These are phyloP conservation scores for Ganaspis sp. DNA, from an alignment of 1,140 invertebrate species.

Conservation along the genomic window DNA sequence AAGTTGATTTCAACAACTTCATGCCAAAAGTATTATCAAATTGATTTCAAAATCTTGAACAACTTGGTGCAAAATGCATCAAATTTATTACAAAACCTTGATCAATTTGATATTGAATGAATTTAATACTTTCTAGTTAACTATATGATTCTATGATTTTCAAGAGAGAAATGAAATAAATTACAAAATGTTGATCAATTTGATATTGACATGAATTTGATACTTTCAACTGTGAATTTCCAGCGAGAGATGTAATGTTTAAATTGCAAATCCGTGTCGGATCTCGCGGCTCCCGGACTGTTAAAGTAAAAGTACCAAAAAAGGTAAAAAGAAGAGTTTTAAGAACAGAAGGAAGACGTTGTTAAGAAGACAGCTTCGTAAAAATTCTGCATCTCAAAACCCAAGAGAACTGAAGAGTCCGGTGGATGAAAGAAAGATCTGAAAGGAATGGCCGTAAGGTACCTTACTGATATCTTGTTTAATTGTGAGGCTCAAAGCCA, in stretches of 20 bases:
- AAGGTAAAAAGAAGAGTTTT: slow-evolving; percentile 32
- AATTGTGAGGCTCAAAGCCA: slow-evolving; percentile 61
- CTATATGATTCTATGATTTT: no score
- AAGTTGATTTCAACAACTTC: no score
- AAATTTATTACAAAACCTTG: no score
- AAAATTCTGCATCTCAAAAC: slow-evolving; percentile 56
- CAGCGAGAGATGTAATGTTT: background rate
- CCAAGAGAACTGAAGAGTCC: slow-evolving; percentile 48
- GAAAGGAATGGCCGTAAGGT: slow-evolving; percentile 51
- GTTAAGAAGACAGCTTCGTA: slow-evolving; percentile 55
- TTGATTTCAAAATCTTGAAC: no score
- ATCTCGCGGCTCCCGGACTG: slow-evolving; percentile 28
- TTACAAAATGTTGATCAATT: no score
- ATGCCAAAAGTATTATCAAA: no score
- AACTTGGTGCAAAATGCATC: no score
- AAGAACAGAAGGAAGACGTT: slow-evolving; percentile 52
- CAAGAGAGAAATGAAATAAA: no score
- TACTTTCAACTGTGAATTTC: no score
- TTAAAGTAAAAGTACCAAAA: slow-evolving; percentile 45
- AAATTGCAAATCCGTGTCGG: slow-evolving; percentile 13
- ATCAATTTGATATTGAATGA: no score
- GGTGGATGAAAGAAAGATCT: slow-evolving; percentile 44
- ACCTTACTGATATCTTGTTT: slow-evolving; percentile 65
- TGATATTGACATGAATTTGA: no score
- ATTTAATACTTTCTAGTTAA: no score